These are phyloP conservation scores for Ictalurus furcatus DNA, from an alignment of 2,113 vertebrate genomes.

Conservation along the genomic window DNA sequence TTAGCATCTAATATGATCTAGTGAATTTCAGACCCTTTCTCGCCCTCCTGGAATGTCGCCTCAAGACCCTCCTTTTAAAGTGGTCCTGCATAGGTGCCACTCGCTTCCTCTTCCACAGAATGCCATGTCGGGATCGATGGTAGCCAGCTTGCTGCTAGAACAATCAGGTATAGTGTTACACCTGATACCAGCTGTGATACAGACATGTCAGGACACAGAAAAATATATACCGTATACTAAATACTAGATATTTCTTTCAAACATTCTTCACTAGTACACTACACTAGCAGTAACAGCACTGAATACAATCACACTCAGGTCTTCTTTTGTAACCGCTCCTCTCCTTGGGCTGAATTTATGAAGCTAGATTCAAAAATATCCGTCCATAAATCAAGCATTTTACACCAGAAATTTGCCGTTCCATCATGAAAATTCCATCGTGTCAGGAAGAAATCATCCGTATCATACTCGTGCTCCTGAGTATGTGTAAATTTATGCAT, in stretches of 20 bases:
- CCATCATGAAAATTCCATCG: not conserved
- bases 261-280: not conserved
- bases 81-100: conserved; percentile 80
- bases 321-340: not conserved
- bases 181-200: not conserved
- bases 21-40: conserved; percentile 74
- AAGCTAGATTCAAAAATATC: not conserved
- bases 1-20: conserved; percentile 62
- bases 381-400: not conserved
- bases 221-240: not conserved
- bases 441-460: not conserved
- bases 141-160: conserved; percentile 70
- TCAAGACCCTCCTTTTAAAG: conserved; percentile 75
- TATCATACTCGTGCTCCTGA: not conserved
- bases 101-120: conserved; percentile 81
- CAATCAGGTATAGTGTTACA: conserved; percentile 65
- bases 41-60: conserved; percentile 75
- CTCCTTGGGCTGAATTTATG: not conserved
- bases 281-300: not conserved
- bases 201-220: not conserved
- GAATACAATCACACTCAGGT: not conserved
- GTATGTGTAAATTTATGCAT: not conserved
- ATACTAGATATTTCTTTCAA: not conserved
- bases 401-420: not conserved
- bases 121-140: conserved; percentile 74